phyloP scores from a whole-genome alignment of 2,113 vertebrate genomes.

The Heloderma charlesbogerti region DNA sequence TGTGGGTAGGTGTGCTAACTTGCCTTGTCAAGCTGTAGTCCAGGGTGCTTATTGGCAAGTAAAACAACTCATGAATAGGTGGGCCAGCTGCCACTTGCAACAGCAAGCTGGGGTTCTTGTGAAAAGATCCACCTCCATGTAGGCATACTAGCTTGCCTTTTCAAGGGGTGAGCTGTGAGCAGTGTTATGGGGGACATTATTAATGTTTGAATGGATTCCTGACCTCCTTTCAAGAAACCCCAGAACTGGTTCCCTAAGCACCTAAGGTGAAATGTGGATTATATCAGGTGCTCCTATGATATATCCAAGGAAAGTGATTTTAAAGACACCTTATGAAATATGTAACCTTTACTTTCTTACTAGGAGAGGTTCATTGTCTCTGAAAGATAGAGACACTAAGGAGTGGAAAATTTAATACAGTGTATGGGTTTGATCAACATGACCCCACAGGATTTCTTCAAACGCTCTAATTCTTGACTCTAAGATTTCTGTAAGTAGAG shows the following conservation, averaged over 20 bases:
- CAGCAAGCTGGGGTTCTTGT: not conserved
- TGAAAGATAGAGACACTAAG: not conserved
- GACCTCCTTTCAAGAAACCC: not conserved
- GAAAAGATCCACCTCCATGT: not conserved
- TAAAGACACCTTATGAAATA: not conserved
- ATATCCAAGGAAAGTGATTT: not conserved
- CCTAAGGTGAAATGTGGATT: not conserved
- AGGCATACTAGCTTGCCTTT: not conserved
- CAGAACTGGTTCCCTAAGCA: not conserved
- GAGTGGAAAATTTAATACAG: not conserved
- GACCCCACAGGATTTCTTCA: too few species aligned
- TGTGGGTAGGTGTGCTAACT: not conserved
- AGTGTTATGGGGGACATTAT: not conserved
- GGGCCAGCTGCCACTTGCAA: too few species aligned
- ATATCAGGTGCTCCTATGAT: not conserved
- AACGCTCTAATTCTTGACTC: too few species aligned
- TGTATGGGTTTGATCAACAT: not conserved
- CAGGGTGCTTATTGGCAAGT: not conserved
- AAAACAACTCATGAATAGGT: not conserved
- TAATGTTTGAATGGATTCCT: not conserved
- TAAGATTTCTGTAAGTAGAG: too few species aligned
- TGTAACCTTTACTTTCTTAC: not conserved
- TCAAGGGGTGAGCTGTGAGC: not conserved
- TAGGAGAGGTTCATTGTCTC: not conserved
- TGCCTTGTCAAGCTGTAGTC: not conserved